Base-by-base conservation (phyloP, 1,140 invertebrate species). In the Leptestheria dahalacensis region DNA sequence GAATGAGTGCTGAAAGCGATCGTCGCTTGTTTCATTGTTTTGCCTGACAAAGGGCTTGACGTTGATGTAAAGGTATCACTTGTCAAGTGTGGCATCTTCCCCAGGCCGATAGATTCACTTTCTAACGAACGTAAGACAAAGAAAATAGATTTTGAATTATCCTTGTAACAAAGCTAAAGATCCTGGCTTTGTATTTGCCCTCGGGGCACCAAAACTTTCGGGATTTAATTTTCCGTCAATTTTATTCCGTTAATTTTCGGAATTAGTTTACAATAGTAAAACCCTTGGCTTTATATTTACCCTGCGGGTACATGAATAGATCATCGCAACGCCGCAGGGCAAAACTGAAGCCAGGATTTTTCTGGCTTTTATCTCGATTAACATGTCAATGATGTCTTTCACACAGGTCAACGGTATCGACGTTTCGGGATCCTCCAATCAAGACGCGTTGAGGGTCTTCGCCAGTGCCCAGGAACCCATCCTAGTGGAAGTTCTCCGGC, bases 391-490 rank as follows among this genome's bases (percentile, higher is more conserved):
- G n/a, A n/a, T n/a, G n/a, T n/a, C n/a, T n/a, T n/a, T n/a, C n/a
- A 9, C 6, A 41, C 69, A 85, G 83, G 78, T 85, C 60, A 85
- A 85, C 73, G 83, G 83, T 57, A 77, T 76, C 65, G 83, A 85
- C 70, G 75, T 85, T 61, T 83, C 80, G 63, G 67, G 72, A 46
- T 67, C 73, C 11, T 77, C 78, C 65, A 82, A 84, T 70, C 79
- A 81, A 68, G 83, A 85, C 68, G 82, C 82, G 33, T 80, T 85
- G 60, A 78, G 79, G 66, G 80, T 78, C 64, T 85, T 85, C 72
- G 76, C 81, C 63, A 76, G 77, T 62, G 81, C 83, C 12, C 74
- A 81, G 64, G 83, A 85, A 68, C 82, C 82, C 52, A 82, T 85
- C 65, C 75, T 83, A 59, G 82, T 85, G 28, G 81, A 84, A 70